Percentiles rank a stretch among this genome's conserved stretches.
Conservation (phyloP, 92 coral and sea anemone genomes). For the Porites rus region DNA sequence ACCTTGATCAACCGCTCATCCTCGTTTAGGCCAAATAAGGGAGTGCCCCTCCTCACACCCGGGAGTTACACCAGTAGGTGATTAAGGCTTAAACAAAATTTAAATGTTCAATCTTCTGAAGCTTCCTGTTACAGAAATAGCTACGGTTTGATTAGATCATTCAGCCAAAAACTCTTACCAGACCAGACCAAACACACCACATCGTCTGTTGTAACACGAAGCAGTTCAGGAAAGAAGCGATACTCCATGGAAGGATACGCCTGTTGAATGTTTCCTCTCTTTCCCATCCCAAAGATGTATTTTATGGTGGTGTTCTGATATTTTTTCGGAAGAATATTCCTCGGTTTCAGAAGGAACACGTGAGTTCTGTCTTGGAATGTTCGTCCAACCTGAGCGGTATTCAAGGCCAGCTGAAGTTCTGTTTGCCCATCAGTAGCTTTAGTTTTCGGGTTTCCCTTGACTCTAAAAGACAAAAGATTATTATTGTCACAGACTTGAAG, state of each 20-base stretch:
- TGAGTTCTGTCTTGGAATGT: conserved; percentile 10
- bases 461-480: not conserved
- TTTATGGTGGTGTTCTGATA: conserved; percentile 13
- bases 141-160: not conserved
- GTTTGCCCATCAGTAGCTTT: too few species aligned
- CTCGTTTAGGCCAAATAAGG: too few species aligned
- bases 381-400: too few species aligned
- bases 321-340: not conserved
- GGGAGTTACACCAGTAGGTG: not conserved
- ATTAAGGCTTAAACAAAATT: not conserved
- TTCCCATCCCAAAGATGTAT: conserved; percentile 4
- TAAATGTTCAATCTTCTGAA: not conserved
- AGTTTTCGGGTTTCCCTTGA: too few species aligned
- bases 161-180: not conserved
- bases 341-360: conserved; percentile 28
- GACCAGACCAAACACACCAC: too few species aligned
- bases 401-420: too few species aligned
- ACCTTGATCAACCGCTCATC: too few species aligned
- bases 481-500: conserved; percentile 9
- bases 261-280: conserved; percentile 22
- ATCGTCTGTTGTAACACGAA: too few species aligned
- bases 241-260: conserved; percentile 57
- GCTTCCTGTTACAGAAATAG: not conserved
- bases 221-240: not conserved
- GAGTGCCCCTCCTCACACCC: too few species aligned